phyloP scores from a whole-genome alignment of 2,888 invertebrate genomes.

The Deilephila elpenor region DNA sequence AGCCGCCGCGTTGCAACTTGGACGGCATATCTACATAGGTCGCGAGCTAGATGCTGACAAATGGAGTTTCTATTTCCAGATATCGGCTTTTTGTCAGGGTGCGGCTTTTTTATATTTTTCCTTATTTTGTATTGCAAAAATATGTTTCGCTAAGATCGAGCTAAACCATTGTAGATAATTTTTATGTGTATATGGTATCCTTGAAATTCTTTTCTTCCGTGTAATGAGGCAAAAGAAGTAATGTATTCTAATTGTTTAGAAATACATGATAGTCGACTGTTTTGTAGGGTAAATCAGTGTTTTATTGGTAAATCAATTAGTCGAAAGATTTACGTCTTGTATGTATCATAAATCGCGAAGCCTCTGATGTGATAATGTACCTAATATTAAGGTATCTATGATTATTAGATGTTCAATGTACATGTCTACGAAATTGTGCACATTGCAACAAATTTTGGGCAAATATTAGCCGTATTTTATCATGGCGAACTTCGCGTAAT shows the following conservation, averaged over 20 bases:
- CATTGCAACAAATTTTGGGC: not conserved
- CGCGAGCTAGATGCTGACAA: slow-evolving; percentile 80
- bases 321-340: not conserved
- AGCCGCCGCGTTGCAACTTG: slow-evolving; percentile 70
- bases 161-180: not conserved
- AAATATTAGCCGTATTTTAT: not conserved
- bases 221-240: slow-evolving; percentile 1
- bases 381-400: not conserved
- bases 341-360: not conserved
- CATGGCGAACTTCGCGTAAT: not conserved
- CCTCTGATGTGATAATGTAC: not conserved
- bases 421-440: not conserved
- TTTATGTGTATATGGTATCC: not conserved
- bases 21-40: slow-evolving; percentile 67
- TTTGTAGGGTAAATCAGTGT: not conserved
- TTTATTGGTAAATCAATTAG: not conserved
- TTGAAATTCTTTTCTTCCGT: not conserved
- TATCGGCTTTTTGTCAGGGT: slow-evolving; percentile 81
- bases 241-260: slow-evolving; percentile 7
- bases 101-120: slow-evolving; percentile 70
- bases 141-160: not conserved
- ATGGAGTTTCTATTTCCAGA: slow-evolving; percentile 85
- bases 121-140: slow-evolving; percentile 37
- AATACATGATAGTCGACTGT: not conserved
- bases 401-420: not conserved